Conservation (phyloP, 2,888 invertebrate genomes). For the Gandaritis pyraliata region DNA sequence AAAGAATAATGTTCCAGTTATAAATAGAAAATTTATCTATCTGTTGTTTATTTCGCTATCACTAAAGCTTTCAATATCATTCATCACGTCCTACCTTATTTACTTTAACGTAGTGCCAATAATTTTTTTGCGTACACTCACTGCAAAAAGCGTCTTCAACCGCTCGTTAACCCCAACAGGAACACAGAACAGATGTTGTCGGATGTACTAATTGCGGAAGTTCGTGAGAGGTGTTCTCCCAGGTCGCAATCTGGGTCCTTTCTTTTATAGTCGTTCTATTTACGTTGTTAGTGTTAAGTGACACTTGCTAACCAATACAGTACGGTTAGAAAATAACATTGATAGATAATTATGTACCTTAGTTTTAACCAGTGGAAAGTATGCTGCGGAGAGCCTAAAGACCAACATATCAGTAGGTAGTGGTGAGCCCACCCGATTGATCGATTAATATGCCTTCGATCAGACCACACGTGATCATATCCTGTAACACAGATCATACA, state of each 20-base stretch:
- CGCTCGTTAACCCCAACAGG: constrained; percentile 72
- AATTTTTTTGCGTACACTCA: constrained; percentile 25
- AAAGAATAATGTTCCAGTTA: background rate
- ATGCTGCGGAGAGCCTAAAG: constrained; percentile 16
- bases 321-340: background rate
- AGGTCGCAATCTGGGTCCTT: constrained; percentile 42
- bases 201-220: constrained; percentile 71
- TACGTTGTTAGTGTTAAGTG: constrained; percentile 6
- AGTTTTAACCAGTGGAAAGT: constrained; percentile 16
- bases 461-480: constrained; percentile 44
- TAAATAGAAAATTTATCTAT: background rate
- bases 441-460: constrained; percentile 39
- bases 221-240: constrained; percentile 38
- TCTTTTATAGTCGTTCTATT: constrained; percentile 41
- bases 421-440: constrained; percentile 31
- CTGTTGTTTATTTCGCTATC: constrained; percentile 1
- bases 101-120: constrained; percentile 13
- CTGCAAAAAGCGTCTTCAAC: constrained; percentile 45
- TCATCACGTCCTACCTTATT: constrained; percentile 21
- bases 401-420: constrained; percentile 31
- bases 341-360: constrained; percentile 3
- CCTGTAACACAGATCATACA: constrained; percentile 31
- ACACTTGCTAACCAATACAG: constrained; percentile 2
- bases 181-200: constrained; percentile 61
- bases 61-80: constrained; percentile 21